Percentiles rank a stretch among this genome's conserved stretches.
These are phyloP conservation scores for Steinernema hermaphroditum DNA, from an alignment of 2,888 invertebrate genomes.

Conservation along the genomic window DNA sequence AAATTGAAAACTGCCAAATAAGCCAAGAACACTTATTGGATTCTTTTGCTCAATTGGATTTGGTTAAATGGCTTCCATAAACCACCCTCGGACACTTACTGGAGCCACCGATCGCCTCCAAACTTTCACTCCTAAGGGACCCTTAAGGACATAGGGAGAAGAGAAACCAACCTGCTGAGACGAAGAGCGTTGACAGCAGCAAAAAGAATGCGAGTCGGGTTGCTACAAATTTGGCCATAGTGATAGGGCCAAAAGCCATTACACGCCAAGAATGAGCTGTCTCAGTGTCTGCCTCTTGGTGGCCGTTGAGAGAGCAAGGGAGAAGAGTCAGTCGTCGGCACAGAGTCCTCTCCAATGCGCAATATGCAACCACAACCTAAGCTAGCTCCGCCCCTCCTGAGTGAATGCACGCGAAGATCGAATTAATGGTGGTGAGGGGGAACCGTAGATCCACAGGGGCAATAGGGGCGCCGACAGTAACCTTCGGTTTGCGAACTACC, in stretches of 20 bases:
- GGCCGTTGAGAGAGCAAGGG: conserved; percentile 13
- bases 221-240: conserved; percentile 22
- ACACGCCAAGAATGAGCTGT: conserved; percentile 24
- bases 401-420: conserved; percentile 15
- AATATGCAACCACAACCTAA: conserved; percentile 31
- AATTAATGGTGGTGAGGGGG: not conserved
- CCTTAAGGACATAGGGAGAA: not conserved
- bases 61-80: conserved; percentile 9
- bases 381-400: conserved; percentile 18
- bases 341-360: conserved; percentile 26
- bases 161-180: conserved; percentile 19
- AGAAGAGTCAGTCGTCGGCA: conserved; percentile 29
- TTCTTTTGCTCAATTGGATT: conserved; percentile 25
- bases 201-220: not conserved
- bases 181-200: conserved; percentile 1
- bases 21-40: conserved; percentile 23
- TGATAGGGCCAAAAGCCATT: conserved; percentile 29
- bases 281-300: conserved; percentile 25
- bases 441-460: not conserved
- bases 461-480: too few species aligned
- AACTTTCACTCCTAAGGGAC: not conserved
- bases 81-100: conserved; percentile 1
- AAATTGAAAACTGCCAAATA: conserved; percentile 11
- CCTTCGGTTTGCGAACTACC: too few species aligned
- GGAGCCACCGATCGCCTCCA: not conserved